Evolutionary conservation across 2,113 vertebrate genomes (phyloP), one percentile per base, ranked within the genome.

Genomic region (Melanostigma gelatinosum): DNA sequence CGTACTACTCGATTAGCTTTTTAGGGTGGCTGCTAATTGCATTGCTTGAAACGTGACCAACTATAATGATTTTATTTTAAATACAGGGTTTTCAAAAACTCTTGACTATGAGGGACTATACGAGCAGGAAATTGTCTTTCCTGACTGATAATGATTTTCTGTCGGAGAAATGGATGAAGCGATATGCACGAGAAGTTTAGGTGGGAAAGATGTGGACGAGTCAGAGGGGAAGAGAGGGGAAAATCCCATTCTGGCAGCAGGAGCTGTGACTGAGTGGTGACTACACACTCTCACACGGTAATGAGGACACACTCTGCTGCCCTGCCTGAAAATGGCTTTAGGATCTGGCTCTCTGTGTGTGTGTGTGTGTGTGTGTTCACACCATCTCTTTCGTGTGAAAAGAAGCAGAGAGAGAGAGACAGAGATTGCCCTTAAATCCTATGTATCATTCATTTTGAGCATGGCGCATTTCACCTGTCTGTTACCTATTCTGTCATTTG

Each of bases 81-180:
- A 70, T 69, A 50, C 16, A 36, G 1, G 24, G 8, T 70, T 81
- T 83, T 80, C 22, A 63, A 72, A 87, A 80, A 81, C 55, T 34
- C 86, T 79, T 78, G 80, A 79, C 34, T 75, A 81, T 60, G 71
- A 82, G 55, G 63, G 86, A 85, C 84, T 79, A 86, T 52, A 88
- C 72, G 68, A 89, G 77, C 87, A 92, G 88, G 90, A 93, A 91
- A 93, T 91, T 90, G 88, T 91, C 87, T 91, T 89, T 89, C 82
- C 85, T 88, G 85, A 89, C 68, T 75, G 72, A 82, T 91, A 93
- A 91, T 89, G 91, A 94, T 92, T 93, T 93, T 88, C 91, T 91
- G 93, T 91, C 87, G 78, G 77, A 83, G 80, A 86, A 94, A 92
- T 84, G 91, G 91, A 94, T 89, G 85, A 92, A 91, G 88, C 58